phyloP scores from a whole-genome alignment of 2,797 vertebrate genomes.

The Sebastes kiyomatsui region DNA sequence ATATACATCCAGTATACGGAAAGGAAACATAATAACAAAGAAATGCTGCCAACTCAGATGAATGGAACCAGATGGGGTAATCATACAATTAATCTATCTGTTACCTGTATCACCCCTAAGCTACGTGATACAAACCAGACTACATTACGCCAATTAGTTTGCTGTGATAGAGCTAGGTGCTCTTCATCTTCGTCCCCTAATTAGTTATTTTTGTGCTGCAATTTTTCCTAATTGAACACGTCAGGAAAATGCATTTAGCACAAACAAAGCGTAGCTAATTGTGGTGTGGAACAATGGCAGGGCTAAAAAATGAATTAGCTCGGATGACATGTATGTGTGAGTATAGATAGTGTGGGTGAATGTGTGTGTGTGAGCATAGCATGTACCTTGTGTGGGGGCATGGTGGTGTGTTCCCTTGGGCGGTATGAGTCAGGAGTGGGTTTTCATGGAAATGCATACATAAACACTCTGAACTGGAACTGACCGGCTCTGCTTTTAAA shows the following conservation, averaged over 20 bases:
- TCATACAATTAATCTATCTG: conserved; percentile 69
- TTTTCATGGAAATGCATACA: background rate
- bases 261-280: conserved; percentile 77
- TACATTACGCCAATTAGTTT: conserved; percentile 72
- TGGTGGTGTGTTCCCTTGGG: background rate
- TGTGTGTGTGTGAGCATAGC: background rate
- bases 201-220: conserved; percentile 72
- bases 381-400: background rate
- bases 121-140: conserved; percentile 61
- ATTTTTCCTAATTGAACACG: conserved; percentile 76
- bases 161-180: conserved; percentile 49
- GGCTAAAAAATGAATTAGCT: conserved; percentile 56
- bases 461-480: background rate
- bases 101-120: conserved; percentile 64
- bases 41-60: conserved; percentile 12
- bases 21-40: background rate
- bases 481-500: background rate
- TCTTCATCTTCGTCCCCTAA: conserved; percentile 63
- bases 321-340: background rate
- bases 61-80: conserved; percentile 54
- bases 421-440: background rate
- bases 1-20: background rate
- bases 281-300: conserved; percentile 51
- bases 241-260: conserved; percentile 69
- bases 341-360: background rate